A percentile compares a stretch with the other conserved stretches of the same genome.
Evolutionary conservation across 2,113 vertebrate genomes (phyloP).

Genomic region (Danionella cerebrum): DNA sequence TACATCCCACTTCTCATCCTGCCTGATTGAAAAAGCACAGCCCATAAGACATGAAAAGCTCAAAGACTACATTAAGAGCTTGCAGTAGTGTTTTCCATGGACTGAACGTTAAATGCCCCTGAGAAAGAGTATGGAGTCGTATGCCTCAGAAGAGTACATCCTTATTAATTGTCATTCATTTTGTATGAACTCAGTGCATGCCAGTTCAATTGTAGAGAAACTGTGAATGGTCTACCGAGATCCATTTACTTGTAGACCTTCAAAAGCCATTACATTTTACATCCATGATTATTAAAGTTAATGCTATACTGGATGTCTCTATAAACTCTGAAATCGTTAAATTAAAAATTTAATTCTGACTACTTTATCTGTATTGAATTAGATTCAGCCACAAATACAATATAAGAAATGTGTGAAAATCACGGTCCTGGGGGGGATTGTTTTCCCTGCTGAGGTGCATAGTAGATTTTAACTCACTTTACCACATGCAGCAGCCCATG

Average conservation of each 20-base stretch:
- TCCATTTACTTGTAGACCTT: background rate
- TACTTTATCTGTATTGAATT: too few relatives aligned
- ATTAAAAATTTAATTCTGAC: background rate
- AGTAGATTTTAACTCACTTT: conserved; percentile 31
- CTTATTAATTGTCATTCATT: conserved; percentile 57
- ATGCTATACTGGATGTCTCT: background rate
- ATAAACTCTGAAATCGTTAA: background rate
- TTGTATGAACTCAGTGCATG: conserved; percentile 49
- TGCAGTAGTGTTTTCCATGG: conserved; percentile 24
- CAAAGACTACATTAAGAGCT: conserved; percentile 37
- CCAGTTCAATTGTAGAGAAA: conserved; percentile 38
- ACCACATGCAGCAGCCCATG: background rate
- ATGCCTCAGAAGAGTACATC: conserved; percentile 51
- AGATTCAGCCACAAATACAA: background rate
- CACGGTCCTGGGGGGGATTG: background rate
- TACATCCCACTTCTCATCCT: conserved; percentile 60
- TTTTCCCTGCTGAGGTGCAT: background rate
- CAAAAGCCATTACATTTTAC: conserved; percentile 6
- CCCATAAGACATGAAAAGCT: conserved; percentile 42
- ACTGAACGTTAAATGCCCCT: conserved; percentile 21
- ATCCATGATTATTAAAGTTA: background rate
- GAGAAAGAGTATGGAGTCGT: conserved; percentile 34
- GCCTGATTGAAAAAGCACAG: conserved; percentile 57
- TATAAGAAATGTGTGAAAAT: background rate
- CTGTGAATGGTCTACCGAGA: conserved; percentile 13